Conservation (phyloP, 2,113 vertebrate species). For the Loxodonta africana region DNA sequence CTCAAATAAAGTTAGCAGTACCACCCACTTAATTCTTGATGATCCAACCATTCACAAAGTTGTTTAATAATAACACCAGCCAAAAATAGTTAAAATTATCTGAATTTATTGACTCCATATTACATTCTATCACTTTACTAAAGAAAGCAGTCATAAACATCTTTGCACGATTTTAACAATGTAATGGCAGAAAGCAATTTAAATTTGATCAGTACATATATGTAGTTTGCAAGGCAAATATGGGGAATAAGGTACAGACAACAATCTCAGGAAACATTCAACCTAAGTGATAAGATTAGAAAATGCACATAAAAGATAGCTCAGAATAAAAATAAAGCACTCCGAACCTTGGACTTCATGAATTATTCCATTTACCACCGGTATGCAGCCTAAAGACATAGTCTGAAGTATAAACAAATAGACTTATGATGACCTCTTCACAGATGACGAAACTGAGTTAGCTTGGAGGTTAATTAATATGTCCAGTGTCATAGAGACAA, state of each 20-base stretch:
- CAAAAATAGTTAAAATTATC: neutral
- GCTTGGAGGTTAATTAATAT: neutral
- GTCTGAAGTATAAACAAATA: neutral
- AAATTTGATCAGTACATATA: neutral
- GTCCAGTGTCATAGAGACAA: neutral
- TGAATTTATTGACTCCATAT: neutral
- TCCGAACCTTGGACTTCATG: too few relatives aligned
- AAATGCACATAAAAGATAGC: neutral
- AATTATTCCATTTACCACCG: neutral
- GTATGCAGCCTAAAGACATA: neutral
- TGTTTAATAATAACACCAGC: neutral
- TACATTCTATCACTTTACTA: neutral
- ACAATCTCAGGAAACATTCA: neutral
- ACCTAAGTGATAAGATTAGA: neutral
- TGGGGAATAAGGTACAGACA: fast-evolving
- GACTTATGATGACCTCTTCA: neutral
- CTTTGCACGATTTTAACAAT: neutral
- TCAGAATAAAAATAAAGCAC: neutral
- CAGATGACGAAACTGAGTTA: neutral
- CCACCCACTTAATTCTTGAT: too few relatives aligned
- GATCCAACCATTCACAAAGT: neutral
- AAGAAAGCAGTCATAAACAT: neutral
- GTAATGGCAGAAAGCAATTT: neutral
- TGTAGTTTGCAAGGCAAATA: neutral
- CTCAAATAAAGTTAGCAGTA: neutral